phyloP scores from a whole-genome alignment of 2,797 vertebrate species.

The Potorous gilbertii region DNA sequence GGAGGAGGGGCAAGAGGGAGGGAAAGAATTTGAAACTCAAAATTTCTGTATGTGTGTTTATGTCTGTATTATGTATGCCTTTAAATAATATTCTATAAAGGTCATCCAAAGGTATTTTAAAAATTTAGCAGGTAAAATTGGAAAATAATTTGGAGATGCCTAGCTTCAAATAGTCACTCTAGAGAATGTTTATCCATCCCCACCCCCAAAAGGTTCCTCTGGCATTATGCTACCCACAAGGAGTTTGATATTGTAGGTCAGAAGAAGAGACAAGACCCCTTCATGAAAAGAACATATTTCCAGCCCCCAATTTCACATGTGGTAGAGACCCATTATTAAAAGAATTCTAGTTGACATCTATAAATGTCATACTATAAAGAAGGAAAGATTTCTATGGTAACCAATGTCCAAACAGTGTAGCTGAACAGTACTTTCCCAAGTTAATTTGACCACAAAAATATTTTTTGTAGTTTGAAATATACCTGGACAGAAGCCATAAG shows the following conservation, averaged over 20 bases:
- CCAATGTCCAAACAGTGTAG: background rate
- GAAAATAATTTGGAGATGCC: background rate
- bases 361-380: background rate
- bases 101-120: background rate
- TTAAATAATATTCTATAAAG: background rate
- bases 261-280: background rate
- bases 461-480: background rate
- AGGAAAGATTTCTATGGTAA: background rate
- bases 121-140: background rate
- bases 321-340: background rate
- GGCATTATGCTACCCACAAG: background rate
- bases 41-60: background rate
- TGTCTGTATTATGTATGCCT: background rate
- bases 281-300: background rate
- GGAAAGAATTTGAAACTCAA: background rate
- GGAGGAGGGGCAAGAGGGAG: background rate
- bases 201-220: background rate
- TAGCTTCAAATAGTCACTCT: background rate
- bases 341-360: background rate
- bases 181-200: background rate
- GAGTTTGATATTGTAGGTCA: background rate
- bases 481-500: background rate
- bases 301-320: background rate
- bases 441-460: background rate
- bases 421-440: background rate